Conservation (phyloP, 2,113 vertebrate species). For the Platysteira castanea region DNA sequence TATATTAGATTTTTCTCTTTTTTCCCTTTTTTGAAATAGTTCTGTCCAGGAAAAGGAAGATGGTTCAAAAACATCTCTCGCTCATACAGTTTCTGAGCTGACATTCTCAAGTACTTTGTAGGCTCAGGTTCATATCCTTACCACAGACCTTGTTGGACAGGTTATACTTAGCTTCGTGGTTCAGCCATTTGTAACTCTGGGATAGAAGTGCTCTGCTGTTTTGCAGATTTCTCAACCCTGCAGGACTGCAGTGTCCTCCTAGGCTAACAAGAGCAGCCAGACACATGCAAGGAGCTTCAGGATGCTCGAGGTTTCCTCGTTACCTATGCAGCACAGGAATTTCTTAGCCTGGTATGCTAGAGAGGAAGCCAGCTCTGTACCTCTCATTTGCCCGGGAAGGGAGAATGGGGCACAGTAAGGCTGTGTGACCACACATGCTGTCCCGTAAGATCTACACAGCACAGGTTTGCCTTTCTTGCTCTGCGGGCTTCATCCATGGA, state of each 20-base stretch:
- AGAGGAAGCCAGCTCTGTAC: neutral
- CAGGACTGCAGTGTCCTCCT: neutral
- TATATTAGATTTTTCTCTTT: neutral
- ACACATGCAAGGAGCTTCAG: neutral
- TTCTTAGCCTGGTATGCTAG: neutral
- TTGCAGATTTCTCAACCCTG: neutral
- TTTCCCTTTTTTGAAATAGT: neutral
- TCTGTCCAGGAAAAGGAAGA: neutral
- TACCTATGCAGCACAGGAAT: neutral
- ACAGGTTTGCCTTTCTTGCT: neutral
- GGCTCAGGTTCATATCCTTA: neutral
- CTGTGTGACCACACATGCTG: neutral
- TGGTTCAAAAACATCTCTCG: neutral
- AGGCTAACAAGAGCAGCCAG: neutral
- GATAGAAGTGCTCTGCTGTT: neutral
- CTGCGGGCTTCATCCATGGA: too few relatives aligned
- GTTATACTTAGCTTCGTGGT: neutral
- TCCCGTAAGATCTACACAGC: accelerated
- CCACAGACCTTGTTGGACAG: neutral
- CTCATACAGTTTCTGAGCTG: neutral
- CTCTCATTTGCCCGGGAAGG: neutral
- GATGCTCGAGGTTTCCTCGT: neutral
- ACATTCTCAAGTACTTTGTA: neutral
- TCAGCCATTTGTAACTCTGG: neutral
- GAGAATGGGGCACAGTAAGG: neutral